These are phyloP conservation scores for Spea bombifrons DNA, from an alignment of 2,113 vertebrate species.

Conservation along the genomic window DNA sequence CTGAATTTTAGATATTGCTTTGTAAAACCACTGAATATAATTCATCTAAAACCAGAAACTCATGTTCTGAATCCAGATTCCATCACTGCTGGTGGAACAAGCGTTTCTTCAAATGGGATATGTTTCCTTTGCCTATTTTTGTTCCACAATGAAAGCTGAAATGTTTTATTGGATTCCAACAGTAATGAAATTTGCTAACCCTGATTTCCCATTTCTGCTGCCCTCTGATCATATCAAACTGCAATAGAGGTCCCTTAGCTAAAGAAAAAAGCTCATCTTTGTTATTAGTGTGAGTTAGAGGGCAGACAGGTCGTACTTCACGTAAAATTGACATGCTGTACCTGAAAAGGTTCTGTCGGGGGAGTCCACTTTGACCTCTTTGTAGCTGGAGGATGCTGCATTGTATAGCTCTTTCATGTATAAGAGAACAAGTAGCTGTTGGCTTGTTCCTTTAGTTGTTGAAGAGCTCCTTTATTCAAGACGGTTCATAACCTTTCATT, in stretches of 20 bases:
- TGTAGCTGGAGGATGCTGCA: neutral
- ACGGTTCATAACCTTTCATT: neutral
- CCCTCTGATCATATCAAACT: slow-evolving; percentile 35
- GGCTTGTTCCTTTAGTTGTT: neutral
- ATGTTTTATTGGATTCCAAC: slow-evolving; percentile 25
- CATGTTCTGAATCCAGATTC: neutral
- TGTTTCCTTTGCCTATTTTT: slow-evolving; percentile 18
- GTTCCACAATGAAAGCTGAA: slow-evolving; percentile 1
- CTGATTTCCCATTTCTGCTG: slow-evolving; percentile 28
- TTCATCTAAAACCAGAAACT: neutral
- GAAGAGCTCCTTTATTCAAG: neutral
- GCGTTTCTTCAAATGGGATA: slow-evolving; percentile 15
- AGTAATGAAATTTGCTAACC: slow-evolving; percentile 34
- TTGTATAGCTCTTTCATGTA: neutral
- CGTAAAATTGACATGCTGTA: slow-evolving; percentile 25
- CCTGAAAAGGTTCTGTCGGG: slow-evolving; percentile 34
- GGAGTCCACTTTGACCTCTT: slow-evolving; percentile 12
- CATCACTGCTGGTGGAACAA: neutral
- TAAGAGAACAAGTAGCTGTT: neutral
- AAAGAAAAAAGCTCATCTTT: slow-evolving; percentile 11
- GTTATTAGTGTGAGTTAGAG: slow-evolving; percentile 27
- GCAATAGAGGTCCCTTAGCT: slow-evolving; percentile 9
- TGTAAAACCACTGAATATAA: no score
- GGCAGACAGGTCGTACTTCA: slow-evolving; percentile 25
- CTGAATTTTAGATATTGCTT: no score